Base-by-base conservation (phyloP, 2,888 invertebrate species). In the Troides oblongomaculatus region DNA sequence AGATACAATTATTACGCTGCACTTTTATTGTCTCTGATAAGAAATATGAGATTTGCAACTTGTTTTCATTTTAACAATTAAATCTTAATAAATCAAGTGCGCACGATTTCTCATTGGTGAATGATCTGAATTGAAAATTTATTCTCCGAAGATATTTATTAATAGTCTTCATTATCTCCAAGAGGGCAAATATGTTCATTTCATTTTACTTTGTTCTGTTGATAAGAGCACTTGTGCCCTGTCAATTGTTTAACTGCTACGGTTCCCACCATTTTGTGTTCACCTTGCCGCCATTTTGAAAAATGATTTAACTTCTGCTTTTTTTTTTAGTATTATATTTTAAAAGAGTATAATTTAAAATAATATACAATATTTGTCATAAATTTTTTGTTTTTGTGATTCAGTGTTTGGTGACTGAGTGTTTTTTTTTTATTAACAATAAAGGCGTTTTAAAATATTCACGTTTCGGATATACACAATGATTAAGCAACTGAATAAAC, bases 401-500 rank as follows among this genome's bases (percentile, higher is more conserved):
- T 64, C 18, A 36, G 2, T 53, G 64, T 56, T 61, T 61, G 43
- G 66, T 66, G 65, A 10, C 30, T 62, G 56, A 69, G 66, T 63
- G 62, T 50, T 58, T 36, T n/a, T 7, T 61, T 46, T 46, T 30
- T n/a, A 18, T 61, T 46, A 58, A 36, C 17, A 50, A 39, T 5
- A 30, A 53, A 60, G 8, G n/a, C n/a, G 63, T 66, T 46, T 50
- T 10, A 39, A 39, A 39, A 39, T 17, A 17, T 50, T 50, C 18
- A 57, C 57, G 53, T 36, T 39, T 25, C 18, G 50, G 46, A 53
- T 62, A 59, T 65, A 59, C 77, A 84, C 79, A 78, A 86, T 88
- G 88, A 85, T 89, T 86, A 87, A 89, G 72, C 82, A 87, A 74
- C 80, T 89, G 73, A 86, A 84, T 72, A 89, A 89, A 76, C 78